A percentile compares a stretch with the other conserved stretches of the same genome.
These are phyloP conservation scores for Cydia fagiglandana DNA, from an alignment of 1,140 invertebrate species.

Conservation along the genomic window DNA sequence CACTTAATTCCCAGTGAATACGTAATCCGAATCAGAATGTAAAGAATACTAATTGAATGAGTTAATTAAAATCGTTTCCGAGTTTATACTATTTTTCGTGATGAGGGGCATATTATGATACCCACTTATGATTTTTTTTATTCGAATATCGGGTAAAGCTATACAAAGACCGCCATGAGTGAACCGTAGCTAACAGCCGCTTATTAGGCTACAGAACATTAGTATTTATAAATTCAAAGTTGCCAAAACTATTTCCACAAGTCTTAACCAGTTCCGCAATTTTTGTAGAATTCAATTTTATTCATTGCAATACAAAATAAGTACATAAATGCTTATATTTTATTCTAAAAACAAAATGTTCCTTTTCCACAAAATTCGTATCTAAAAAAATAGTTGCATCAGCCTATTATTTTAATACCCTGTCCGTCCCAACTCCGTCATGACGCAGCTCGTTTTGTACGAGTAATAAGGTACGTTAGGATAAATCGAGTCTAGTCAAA, in stretches of 20 bases:
- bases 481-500: neutral
- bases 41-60: conserved; percentile 1
- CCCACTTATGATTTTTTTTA: too few species aligned
- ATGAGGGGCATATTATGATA: too few species aligned
- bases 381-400: neutral
- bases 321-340: neutral
- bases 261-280: too few species aligned
- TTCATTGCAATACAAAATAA: neutral
- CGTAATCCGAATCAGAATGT: neutral
- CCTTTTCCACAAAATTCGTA: neutral
- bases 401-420: conserved; percentile 17
- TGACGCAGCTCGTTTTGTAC: neutral
- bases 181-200: too few species aligned
- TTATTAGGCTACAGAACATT: too few species aligned
- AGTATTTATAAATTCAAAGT: too few species aligned
- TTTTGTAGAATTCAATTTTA: too few species aligned
- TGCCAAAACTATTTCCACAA: too few species aligned
- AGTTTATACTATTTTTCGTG: neutral
- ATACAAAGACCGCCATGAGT: too few species aligned
- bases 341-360: neutral
- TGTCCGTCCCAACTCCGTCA: neutral
- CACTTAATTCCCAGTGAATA: conserved; percentile 2
- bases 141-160: too few species aligned
- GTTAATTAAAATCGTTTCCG: conserved; percentile 6
- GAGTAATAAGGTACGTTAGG: neutral